phyloP scores from a whole-genome alignment of 2,797 vertebrate genomes.

The Spea hammondii region DNA sequence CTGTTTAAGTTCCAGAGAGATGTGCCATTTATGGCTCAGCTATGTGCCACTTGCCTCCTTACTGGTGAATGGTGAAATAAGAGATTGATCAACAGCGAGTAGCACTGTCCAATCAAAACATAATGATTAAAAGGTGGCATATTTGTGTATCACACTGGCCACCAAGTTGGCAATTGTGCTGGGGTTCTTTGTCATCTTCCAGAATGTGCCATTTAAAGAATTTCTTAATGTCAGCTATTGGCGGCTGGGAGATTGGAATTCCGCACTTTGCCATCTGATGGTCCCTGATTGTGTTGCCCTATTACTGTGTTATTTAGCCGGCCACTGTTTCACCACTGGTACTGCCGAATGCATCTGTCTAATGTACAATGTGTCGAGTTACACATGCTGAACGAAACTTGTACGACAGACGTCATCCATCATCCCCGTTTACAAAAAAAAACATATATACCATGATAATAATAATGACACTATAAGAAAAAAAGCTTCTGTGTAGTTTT shows the following conservation, averaged over 20 bases:
- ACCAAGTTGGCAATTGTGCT: constrained; percentile 14
- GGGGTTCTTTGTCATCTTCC: neutral
- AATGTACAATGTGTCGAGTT: constrained; percentile 41
- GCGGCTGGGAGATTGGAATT: constrained; percentile 14
- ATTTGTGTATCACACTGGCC: constrained; percentile 15
- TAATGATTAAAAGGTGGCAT: constrained; percentile 14
- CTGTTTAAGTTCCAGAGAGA: neutral
- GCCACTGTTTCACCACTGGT: constrained; percentile 30
- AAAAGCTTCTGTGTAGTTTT: constrained; percentile 4
- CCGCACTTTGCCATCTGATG: constrained; percentile 30
- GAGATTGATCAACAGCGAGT: neutral
- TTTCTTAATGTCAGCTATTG: constrained; percentile 36
- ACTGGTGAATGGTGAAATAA: neutral
- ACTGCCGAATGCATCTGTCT: constrained; percentile 22
- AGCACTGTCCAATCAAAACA: constrained; percentile 5
- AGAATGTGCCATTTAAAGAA: neutral
- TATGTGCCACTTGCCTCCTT: too few species aligned
- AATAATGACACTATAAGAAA: constrained; percentile 11
- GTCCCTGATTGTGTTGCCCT: constrained; percentile 2
- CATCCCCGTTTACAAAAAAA: constrained; percentile 35
- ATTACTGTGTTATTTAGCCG: constrained; percentile 43
- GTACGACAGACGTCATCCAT: constrained; percentile 31
- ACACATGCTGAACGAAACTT: constrained; percentile 20
- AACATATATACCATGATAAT: neutral
- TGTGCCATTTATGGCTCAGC: neutral